Evolutionary conservation across 1,140 invertebrate species (phyloP), one percentile per base, ranked within the genome.

Genomic region (Arctopsyche grandis): DNA sequence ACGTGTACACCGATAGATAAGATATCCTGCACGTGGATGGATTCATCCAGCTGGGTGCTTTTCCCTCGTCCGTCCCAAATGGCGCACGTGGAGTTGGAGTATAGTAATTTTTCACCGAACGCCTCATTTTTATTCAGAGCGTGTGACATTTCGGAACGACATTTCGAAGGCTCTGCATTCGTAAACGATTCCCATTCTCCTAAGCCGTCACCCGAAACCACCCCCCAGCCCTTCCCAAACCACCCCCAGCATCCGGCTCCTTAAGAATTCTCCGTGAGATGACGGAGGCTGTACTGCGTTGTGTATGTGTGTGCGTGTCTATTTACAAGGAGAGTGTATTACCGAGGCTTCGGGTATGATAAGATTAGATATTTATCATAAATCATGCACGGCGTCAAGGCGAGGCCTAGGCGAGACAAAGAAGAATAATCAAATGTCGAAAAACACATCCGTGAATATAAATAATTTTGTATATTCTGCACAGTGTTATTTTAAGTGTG

Each of bases 61-160:
- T 66, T 22, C 26, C 29, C 46, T 71, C n/a, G 46, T 71, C 38
- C 69, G 43, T 73, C 44, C 52, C 75, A 7, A 16, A 43, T 69
- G 75, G 26, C 14, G 69, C 60, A 77, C 52, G 43, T 63, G 69
- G 80, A 56, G 52, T 16, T 44, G 70, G 76, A 16, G 77, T 77
- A 26, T 46, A 80, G 79, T 82, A 79, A 82, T 82, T 82, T 82
- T 82, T 82, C 81, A 82, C 60, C 70, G 71, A 79, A 69, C 21
- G 77, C 66, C 81, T 82, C 81, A 82, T 82, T 82, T 82, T 82
- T 82, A 82, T 82, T 82, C 81, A 82, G 77, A 48, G 77, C 79
- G 73, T 79, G 79, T 75, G 79, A 82, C 79, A 82, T 80, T 82
- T 79, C 73, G 79, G 74, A 82, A 82, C 79, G 81, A 82, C 81